phyloP scores from a whole-genome alignment of 2,888 invertebrate genomes.

The Bembecia ichneumoniformis region DNA sequence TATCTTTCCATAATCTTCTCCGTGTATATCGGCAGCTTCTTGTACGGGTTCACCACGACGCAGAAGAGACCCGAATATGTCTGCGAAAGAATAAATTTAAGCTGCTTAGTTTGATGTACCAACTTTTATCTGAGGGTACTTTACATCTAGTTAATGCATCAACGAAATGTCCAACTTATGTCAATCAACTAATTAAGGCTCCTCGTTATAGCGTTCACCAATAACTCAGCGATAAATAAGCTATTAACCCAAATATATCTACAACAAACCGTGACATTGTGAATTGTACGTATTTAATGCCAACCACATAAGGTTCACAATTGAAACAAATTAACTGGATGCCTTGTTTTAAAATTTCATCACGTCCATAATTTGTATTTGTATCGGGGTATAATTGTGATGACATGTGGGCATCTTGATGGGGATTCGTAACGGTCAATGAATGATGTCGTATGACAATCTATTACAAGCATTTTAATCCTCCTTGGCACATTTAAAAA shows the following conservation, averaged over 20 bases:
- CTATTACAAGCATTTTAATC: background rate
- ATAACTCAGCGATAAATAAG: background rate
- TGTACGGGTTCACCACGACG: constrained; percentile 99
- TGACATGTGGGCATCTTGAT: constrained; percentile 12
- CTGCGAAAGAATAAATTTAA: constrained; percentile 72
- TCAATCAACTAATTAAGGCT: too few species aligned
- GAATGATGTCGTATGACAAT: background rate
- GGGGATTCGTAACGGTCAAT: constrained; percentile 17
- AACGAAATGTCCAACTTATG: too few species aligned
- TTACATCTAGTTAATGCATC: too few species aligned
- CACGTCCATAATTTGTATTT: constrained; percentile 12
- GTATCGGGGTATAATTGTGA: constrained; percentile 6
- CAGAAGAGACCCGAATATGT: constrained; percentile 99
- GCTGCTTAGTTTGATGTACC: too few species aligned
- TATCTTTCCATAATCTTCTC: constrained; percentile 99
- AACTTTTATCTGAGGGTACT: too few species aligned
- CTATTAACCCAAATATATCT: background rate
- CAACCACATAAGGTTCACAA: background rate
- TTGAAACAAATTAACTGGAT: background rate
- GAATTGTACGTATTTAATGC: background rate
- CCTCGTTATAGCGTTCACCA: background rate
- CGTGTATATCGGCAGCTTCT: constrained; percentile 98
- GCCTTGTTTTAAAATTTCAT: constrained; percentile 11
- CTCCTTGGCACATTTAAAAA: background rate
- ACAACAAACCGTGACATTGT: background rate